Evolutionary conservation across 1,140 invertebrate genomes (phyloP).

Genomic region (Protaetia brevitarsis): DNA sequence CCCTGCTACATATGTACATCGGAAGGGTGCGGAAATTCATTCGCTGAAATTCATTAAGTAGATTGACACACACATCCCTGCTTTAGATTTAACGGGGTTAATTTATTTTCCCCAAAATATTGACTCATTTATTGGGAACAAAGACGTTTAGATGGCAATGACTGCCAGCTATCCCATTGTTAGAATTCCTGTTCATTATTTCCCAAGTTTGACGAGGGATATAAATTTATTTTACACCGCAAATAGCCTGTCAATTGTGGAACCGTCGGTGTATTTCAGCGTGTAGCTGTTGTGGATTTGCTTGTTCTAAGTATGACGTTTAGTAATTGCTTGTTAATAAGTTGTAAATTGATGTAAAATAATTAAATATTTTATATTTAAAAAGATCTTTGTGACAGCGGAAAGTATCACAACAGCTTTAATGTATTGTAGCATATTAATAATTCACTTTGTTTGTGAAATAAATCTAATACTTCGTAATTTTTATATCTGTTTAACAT

Average conservation of each 20-base stretch:
- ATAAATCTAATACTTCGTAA: too few relatives aligned
- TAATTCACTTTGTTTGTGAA: too few relatives aligned
- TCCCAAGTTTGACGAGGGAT: slow-evolving; percentile 7
- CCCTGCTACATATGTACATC: too few relatives aligned
- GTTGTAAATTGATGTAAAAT: slow-evolving; percentile 6
- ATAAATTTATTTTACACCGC: slow-evolving; percentile 17
- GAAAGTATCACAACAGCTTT: too few relatives aligned
- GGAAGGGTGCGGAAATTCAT: too few relatives aligned
- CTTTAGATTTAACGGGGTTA: not conserved
- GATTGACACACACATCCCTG: not conserved
- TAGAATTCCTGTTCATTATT: slow-evolving; percentile 17
- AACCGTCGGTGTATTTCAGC: not conserved
- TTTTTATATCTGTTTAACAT: too few relatives aligned
- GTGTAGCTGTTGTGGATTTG: not conserved
- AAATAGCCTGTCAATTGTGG: slow-evolving; percentile 14
- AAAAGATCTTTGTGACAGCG: too few relatives aligned
- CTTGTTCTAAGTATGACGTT: not conserved
- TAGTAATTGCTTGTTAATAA: not conserved
- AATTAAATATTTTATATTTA: slow-evolving; percentile 5
- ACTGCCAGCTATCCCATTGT: slow-evolving; percentile 12
- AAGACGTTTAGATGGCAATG: slow-evolving; percentile 14
- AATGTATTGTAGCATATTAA: too few relatives aligned
- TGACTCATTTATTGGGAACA: not conserved
- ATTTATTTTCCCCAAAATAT: slow-evolving; percentile 1
- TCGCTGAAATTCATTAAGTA: not conserved